phyloP scores from a whole-genome alignment of 2,888 invertebrate species.

The Lithosia quadra region DNA sequence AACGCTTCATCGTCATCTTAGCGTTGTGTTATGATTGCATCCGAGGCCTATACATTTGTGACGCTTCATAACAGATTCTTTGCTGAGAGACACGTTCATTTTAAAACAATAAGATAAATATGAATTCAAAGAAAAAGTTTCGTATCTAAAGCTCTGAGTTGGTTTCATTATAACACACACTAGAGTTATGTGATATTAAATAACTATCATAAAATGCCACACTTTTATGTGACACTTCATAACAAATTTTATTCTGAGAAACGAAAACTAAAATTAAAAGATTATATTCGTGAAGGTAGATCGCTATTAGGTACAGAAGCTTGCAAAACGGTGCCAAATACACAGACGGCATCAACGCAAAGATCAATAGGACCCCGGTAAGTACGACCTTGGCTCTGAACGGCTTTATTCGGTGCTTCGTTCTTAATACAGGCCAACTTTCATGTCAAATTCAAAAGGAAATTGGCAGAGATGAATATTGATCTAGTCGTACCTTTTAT shows the following conservation, averaged over 20 bases:
- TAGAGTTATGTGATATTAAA: not conserved
- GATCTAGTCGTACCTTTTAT: not conserved
- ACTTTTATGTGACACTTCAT: not conserved
- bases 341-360: not conserved
- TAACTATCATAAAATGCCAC: not conserved
- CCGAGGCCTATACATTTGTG: no score
- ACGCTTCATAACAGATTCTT: no score
- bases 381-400: constrained; percentile 6
- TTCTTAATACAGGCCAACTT: not conserved
- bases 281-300: constrained; percentile 4
- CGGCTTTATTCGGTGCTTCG: not conserved
- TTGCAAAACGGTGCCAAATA: constrained; percentile 16
- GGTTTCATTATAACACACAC: no score
- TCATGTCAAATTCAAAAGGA: not conserved
- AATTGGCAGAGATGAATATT: not conserved
- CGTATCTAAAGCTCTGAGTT: no score
- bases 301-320: not conserved
- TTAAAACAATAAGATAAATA: no score
- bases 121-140: no score
- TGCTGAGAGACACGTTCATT: no score
- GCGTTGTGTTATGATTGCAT: no score
- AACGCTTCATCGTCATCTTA: no score
- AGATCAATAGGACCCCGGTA: constrained; percentile 17
- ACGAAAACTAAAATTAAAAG: not conserved
- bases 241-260: not conserved